These are phyloP conservation scores for Erebia palarica DNA, from an alignment of 2,888 invertebrate species.

Conservation along the genomic window DNA sequence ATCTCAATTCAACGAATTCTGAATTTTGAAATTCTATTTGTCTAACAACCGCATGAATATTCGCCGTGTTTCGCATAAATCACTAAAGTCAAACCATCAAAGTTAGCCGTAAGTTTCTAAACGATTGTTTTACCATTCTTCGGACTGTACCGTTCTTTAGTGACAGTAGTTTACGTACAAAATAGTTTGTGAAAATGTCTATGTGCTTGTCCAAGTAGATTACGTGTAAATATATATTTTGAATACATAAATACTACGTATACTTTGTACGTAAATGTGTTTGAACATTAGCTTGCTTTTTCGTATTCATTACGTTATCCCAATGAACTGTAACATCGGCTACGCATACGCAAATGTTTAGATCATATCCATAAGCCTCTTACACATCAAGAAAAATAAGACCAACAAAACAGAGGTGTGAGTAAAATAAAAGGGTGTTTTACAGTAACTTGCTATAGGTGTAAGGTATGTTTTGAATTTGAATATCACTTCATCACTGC, in stretches of 20 bases:
- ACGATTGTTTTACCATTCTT: conserved; percentile 9
- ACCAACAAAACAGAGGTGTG: too few species aligned
- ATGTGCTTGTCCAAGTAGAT: conserved; percentile 25
- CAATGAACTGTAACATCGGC: conserved; percentile 12
- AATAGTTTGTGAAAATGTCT: conserved; percentile 16
- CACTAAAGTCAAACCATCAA: conserved; percentile 5
- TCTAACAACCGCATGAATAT: not conserved
- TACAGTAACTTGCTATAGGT: too few species aligned
- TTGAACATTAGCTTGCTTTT: not conserved
- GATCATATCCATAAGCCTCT: not conserved
- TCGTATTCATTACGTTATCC: conserved; percentile 20
- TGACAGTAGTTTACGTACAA: conserved; percentile 16
- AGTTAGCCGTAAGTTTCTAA: conserved; percentile 13
- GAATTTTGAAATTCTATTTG: not conserved
- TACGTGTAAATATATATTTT: conserved; percentile 20
- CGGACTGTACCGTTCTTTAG: conserved; percentile 25
- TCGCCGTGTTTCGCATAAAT: conserved; percentile 5
- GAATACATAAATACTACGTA: conserved; percentile 9
- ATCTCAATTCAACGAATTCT: too few species aligned
- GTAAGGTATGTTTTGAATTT: too few species aligned
- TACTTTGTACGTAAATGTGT: conserved; percentile 2
- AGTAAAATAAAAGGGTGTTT: too few species aligned
- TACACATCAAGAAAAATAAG: not conserved
- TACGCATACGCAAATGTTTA: conserved; percentile 3
- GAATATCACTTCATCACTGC: too few species aligned